Base-by-base conservation (phyloP, 2,797 vertebrate genomes). In the Microctenopoma steveboyesi region DNA sequence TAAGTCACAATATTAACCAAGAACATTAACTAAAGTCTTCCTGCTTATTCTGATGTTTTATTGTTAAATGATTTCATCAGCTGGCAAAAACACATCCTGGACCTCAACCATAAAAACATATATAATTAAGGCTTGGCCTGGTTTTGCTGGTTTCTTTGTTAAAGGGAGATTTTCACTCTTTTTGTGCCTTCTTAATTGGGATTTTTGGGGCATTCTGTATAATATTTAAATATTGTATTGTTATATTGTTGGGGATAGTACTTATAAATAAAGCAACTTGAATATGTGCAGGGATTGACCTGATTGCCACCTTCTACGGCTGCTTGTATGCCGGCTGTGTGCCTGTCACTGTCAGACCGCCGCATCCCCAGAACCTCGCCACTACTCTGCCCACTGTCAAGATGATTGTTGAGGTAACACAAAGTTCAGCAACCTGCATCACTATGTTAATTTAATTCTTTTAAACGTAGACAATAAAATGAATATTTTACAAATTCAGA, bases 321-420 rank as follows among this genome's bases (percentile, higher is more conserved):
- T 99, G 97, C 83, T 91, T 99, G 48, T 99, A 98, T 0, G 96
- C 96, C 0, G 97, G 97, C 78, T 98, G 96, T 59, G 94, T 98
- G 61, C 97, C 97, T 0, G 95, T 99, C 79, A 98, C 97, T 0
- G 96, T 99, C 78, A 92, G 97, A 59, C 97, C 97, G 0, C 97
- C 97, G 0, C 97, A 99, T 77, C 96, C 97, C 0, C 97, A 98
- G 91, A 99, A 98, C 87, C 94, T 99, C 59, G 92, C 96, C 42
- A 98, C 97, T 70, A 99, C 97, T 0, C 92, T 99, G 55, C 97
- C 97, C 76, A 99, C 97, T 0, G 97, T 99, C 88, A 98, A 97
- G 91, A 99, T 99, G 97, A 98, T 98, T 50, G 97, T 99, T 10
- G 97, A 99, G 96, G 97, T 99, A 87, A 82, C 28, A 22, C 33